Evolutionary conservation across 2,888 invertebrate species (phyloP).

Genomic region (Xanthorhoe designata): DNA sequence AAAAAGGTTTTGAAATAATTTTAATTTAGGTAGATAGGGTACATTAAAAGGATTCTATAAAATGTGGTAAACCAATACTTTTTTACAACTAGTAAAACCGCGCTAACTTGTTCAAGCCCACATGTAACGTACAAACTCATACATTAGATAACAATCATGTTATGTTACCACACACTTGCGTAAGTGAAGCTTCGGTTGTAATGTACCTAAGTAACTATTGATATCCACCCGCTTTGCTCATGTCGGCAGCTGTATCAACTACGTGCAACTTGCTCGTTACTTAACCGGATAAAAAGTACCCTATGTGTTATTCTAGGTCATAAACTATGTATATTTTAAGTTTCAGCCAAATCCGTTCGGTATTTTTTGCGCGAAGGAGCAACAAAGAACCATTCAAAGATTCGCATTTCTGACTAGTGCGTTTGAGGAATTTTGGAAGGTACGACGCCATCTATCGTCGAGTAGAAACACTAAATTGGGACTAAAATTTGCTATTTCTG

Average conservation of each 20-base stretch:
- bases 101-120: conserved; percentile 25
- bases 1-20: too few species aligned
- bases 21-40: neutral
- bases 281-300: too few species aligned
- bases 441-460: conserved; percentile 58
- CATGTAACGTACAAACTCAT: conserved; percentile 36
- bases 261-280: too few species aligned
- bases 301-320: too few species aligned
- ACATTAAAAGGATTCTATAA: conserved; percentile 1
- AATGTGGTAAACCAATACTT: neutral
- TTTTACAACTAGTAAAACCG: neutral
- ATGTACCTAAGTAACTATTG: too few species aligned
- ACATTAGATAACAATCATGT: conserved; percentile 43
- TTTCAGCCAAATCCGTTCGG: too few species aligned
- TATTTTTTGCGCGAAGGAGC: too few species aligned
- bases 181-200: conserved; percentile 32
- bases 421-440: conserved; percentile 21
- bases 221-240: too few species aligned
- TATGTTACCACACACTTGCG: conserved; percentile 44
- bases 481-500: neutral
- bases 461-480: conserved; percentile 49
- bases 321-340: too few species aligned
- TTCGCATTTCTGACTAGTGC: conserved; percentile 18
- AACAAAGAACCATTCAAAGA: too few species aligned
- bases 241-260: too few species aligned